Conservation (phyloP, 2,888 invertebrate species). For the Chromoteleia sp. region DNA sequence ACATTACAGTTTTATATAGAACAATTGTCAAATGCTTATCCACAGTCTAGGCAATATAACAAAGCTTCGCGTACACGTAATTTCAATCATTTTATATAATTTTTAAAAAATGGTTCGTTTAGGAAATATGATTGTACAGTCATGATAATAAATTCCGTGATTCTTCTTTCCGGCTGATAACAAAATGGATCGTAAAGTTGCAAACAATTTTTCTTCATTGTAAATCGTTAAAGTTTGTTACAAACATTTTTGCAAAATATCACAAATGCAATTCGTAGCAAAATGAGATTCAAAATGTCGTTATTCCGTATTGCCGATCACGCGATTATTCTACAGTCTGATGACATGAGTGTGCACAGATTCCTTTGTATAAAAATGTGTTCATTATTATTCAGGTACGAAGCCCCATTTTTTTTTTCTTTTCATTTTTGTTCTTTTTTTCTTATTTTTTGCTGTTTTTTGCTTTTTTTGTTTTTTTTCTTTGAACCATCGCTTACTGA, state of each 20-base stretch:
- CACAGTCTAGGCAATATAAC: conserved; percentile 44
- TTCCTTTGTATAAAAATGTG: conserved; percentile 57
- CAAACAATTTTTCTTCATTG: conserved; percentile 34
- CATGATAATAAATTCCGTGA: conserved; percentile 53
- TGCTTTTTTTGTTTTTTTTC: conserved; percentile 7
- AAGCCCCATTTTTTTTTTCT: conserved; percentile 26
- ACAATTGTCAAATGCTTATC: conserved; percentile 15
- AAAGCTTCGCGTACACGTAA: conserved; percentile 45
- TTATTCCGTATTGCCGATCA: conserved; percentile 22
- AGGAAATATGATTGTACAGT: conserved; percentile 65
- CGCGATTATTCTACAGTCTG: conserved; percentile 45
- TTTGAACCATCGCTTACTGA: conserved; percentile 53
- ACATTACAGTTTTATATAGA: conserved; percentile 7
- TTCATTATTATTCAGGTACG: conserved; percentile 59
- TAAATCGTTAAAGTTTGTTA: conserved; percentile 49
- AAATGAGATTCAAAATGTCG: conserved; percentile 63
- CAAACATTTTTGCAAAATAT: conserved; percentile 67
- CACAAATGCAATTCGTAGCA: conserved; percentile 68
- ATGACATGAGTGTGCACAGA: conserved; percentile 42
- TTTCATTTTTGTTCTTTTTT: too few relatives aligned
- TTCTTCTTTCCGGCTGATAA: conserved; percentile 18
- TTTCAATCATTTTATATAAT: conserved; percentile 46
- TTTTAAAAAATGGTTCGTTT: conserved; percentile 53
- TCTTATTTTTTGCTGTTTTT: neutral
- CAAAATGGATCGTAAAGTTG: conserved; percentile 39